Percentiles rank a stretch among this genome's conserved stretches.
phyloP scores from a whole-genome alignment of 1,140 invertebrate genomes.

The Lordiphosa collinella region DNA sequence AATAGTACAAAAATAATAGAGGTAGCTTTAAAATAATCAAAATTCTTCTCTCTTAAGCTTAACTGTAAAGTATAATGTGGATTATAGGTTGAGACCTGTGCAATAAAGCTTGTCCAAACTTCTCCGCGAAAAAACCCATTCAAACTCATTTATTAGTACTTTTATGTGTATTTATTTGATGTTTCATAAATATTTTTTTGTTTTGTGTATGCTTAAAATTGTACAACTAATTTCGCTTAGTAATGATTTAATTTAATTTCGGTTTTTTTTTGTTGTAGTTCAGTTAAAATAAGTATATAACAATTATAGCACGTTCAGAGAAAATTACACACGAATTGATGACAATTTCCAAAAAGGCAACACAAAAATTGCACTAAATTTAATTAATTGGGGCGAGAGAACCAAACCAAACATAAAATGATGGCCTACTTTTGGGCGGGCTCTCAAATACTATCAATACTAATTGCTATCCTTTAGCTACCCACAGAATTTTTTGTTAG shows the following conservation, averaged over 20 bases:
- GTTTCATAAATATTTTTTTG: slow-evolving; percentile 68
- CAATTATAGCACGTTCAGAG: slow-evolving; percentile 71
- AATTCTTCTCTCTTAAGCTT: too few relatives aligned
- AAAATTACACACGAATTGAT: slow-evolving; percentile 25
- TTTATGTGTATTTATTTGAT: slow-evolving; percentile 63
- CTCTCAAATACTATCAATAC: slow-evolving; percentile 28
- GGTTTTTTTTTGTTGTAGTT: slow-evolving; percentile 6
- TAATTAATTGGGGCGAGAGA: background rate
- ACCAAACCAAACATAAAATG: slow-evolving; percentile 8
- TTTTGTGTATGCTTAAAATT: slow-evolving; percentile 49
- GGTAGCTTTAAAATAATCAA: too few relatives aligned
- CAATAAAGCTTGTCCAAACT: too few relatives aligned
- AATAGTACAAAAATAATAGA: too few relatives aligned
- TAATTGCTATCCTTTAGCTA: slow-evolving; percentile 60
- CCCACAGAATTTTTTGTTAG: slow-evolving; percentile 48
- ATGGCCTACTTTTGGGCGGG: slow-evolving; percentile 40
- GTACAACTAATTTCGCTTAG: slow-evolving; percentile 71
- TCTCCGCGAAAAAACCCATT: too few relatives aligned
- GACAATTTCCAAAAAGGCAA: slow-evolving; percentile 46
- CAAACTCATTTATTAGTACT: slow-evolving; percentile 34
- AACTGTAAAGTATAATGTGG: too few relatives aligned
- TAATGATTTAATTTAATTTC: slow-evolving; percentile 50
- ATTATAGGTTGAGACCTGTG: too few relatives aligned
- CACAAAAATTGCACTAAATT: slow-evolving; percentile 59
- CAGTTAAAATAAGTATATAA: slow-evolving; percentile 54